Evolutionary conservation across 1,140 invertebrate species (phyloP).

Genomic region (Pollicipes pollicipes): DNA sequence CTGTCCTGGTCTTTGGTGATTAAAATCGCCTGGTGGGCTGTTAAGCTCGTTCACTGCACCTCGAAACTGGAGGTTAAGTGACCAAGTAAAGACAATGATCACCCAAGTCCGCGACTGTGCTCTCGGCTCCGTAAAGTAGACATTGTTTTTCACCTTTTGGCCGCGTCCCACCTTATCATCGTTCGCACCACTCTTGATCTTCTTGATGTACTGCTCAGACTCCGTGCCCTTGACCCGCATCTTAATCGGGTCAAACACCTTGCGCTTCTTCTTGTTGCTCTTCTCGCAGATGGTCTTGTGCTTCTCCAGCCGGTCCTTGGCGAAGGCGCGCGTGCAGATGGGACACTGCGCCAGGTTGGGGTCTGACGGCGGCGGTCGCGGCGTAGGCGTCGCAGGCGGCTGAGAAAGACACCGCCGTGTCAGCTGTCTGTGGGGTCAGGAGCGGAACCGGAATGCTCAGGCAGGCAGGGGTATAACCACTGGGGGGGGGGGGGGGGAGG

Average conservation of each 20-base stretch:
- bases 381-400: constrained; percentile 9
- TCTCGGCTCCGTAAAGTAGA: neutral
- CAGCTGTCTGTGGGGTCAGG: neutral
- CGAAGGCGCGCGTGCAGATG: constrained; percentile 43
- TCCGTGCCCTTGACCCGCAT: constrained; percentile 72
- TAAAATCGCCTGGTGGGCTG: too few species aligned
- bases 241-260: constrained; percentile 67
- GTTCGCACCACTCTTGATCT: constrained; percentile 22
- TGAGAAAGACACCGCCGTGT: constrained; percentile 7
- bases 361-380: constrained; percentile 3
- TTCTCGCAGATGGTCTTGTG: constrained; percentile 66
- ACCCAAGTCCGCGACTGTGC: too few species aligned
- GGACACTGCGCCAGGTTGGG: constrained; percentile 23
- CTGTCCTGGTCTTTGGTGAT: too few species aligned
- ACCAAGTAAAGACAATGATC: too few species aligned
- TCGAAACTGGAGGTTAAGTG: too few species aligned
- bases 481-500: too few species aligned
- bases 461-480: constrained; percentile 1
- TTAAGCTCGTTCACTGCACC: too few species aligned
- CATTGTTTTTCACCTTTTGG: neutral
- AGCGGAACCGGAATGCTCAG: neutral
- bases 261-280: constrained; percentile 40
- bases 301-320: constrained; percentile 51
- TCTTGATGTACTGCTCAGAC: constrained; percentile 46
- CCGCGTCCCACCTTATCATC: neutral